phyloP scores from a whole-genome alignment of 2,113 vertebrate species.

The Chelonoidis abingdonii region DNA sequence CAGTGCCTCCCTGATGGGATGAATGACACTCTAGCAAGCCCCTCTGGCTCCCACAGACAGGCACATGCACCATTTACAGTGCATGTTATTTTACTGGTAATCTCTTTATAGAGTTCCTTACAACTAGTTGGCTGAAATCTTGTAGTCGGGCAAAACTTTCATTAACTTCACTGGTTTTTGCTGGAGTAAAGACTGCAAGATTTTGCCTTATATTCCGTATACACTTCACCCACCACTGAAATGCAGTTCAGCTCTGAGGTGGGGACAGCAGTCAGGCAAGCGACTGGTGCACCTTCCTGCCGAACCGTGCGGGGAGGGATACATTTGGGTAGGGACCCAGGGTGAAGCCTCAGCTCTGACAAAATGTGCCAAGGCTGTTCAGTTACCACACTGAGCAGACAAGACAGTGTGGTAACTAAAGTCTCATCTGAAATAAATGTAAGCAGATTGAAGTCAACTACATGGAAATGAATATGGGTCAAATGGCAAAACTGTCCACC shows the following conservation, averaged over 20 bases:
- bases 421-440: not conserved
- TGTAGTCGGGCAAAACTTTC: not conserved
- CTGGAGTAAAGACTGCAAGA: not conserved
- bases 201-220: not conserved
- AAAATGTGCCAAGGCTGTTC: not conserved
- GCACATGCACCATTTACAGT: accelerated
- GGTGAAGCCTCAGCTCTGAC: not conserved
- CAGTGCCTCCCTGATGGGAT: not conserved
- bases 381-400: not conserved
- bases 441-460: not conserved
- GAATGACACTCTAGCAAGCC: not conserved
- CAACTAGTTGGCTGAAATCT: not conserved
- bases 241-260: not conserved
- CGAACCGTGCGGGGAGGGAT: not conserved
- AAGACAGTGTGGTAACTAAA: not conserved
- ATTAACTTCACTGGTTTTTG: not conserved
- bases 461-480: not conserved
- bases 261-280: not conserved
- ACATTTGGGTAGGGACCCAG: not conserved
- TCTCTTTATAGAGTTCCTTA: not conserved
- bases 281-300: not conserved
- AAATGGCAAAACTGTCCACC: not conserved
- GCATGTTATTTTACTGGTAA: not conserved
- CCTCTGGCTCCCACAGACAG: not conserved
- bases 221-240: not conserved